Evolutionary conservation across 2,797 vertebrate genomes (phyloP).

Genomic region (Chiropotes sagulatus): DNA sequence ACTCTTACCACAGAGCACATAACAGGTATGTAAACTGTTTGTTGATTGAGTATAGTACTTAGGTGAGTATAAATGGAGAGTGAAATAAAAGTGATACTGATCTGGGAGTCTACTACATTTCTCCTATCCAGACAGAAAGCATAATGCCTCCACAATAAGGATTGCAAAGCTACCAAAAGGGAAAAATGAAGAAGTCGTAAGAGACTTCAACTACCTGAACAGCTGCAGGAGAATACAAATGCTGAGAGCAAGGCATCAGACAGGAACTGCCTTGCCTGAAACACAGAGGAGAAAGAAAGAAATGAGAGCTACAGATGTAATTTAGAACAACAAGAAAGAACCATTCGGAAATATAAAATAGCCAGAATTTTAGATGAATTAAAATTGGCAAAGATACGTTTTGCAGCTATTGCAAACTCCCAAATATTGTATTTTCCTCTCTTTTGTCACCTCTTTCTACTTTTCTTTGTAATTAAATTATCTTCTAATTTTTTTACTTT

Average conservation of each 20-base stretch:
- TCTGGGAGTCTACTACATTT: neutral
- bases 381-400: conserved; percentile 37
- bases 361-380: neutral
- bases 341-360: neutral
- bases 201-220: neutral
- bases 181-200: neutral
- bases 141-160: neutral
- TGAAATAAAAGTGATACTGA: conserved; percentile 27
- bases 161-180: neutral
- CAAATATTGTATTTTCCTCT: neutral
- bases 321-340: neutral
- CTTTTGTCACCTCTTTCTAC: neutral
- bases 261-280: neutral
- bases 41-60: neutral
- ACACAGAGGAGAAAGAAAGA: neutral
- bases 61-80: neutral
- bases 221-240: neutral
- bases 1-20: neutral
- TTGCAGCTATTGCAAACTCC: neutral
- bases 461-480: neutral
- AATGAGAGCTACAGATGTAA: neutral
- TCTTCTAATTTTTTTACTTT: too few relatives aligned
- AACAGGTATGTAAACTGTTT: neutral
- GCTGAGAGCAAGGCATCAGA: neutral
- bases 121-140: neutral